Evolutionary conservation across 1,140 invertebrate species (phyloP), one percentile per base, ranked within the genome.

Genomic region (Drosophila pectinifera): DNA sequence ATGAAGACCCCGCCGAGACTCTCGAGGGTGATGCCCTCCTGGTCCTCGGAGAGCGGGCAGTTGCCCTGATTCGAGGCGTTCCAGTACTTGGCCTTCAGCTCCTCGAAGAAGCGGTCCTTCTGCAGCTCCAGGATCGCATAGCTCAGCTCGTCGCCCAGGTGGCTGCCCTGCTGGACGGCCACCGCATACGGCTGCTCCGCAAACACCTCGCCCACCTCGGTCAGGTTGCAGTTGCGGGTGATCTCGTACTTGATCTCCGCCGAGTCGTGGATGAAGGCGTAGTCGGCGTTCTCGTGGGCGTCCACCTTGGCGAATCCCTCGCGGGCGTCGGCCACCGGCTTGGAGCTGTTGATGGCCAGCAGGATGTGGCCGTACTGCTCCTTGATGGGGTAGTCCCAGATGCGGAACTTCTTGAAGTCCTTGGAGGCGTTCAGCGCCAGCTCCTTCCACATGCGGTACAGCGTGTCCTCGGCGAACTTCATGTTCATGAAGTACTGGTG

Each of bases 341-440:
- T 94, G 2, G 96, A 96, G 69, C 95, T 95, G 54, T 96, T 95
- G 45, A 98, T 97, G 20, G 97, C 96, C 38, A 96, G 92, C 31
- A 98, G 92, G 72, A 98, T 98, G 73, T 97, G 96, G 3, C 96
- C 96, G 80, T 97, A 98, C 92, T 97, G 96, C 92, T 98, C 97
- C 75, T 96, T 96, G 45, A 98, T 96, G 1, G 97, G 97, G 92
- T 98, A 98, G 85, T 98, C 97, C 97, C 97, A 98, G 1, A 98
- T 97, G 34, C 97, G 93, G 77, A 78, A 91, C 45, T 79, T 85
- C 80, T 97, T 77, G 54, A 85, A 91, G 95, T 68, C 95, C 94
- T 13, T 95, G 94, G 91, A 83, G 13, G 95, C 95, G 76, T 97
- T 98, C 45, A 98, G 82, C 0, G 97, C 97, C 64, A 98, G 94